Evolutionary conservation across 1,140 invertebrate genomes (phyloP), one percentile per base, ranked within the genome.

Genomic region (Bicyclus anynana): DNA sequence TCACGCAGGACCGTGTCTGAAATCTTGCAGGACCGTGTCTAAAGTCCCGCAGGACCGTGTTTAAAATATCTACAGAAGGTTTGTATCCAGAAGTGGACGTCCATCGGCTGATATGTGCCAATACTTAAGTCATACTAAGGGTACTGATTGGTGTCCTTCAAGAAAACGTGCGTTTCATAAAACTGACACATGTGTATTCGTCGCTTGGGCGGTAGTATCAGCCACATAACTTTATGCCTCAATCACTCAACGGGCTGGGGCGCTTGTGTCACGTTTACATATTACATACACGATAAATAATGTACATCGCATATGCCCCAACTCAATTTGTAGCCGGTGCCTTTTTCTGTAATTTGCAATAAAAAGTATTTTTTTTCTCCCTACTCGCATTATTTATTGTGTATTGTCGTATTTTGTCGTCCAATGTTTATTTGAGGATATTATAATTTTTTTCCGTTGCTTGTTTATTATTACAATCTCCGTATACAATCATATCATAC

Each of bases 311-410:
- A 54, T 58, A 38, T 58, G 16, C 57, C 48, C 52, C 57, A 42
- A 52, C 60, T 47, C 62, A 60, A 67, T 65, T 64, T 57, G 48
- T 55, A 50, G 21, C 21, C 20, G 29, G 17, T 54, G 29, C 48
- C 48, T 37, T 59, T 65, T 67, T 65, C 48, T 49, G 62, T 66
- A 61, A 69, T 66, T 65, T 65, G 50, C 49, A 51, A 55, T 65
- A 65, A 71, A 67, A 61, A 59, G 49, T 33, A 40, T 50, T 26
- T 57, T 52, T 53, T 17, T 44, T 20, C 4, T 20, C 18, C n/a
- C n/a, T n/a, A n/a, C n/a, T n/a, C 10, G 10, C 18, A 18, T 18
- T 44, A 58, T 50, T 42, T 33, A 4, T 50, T 37, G 52, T 42
- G 46, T 55, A 59, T 55, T 58, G 46, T 65, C 47, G 35, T 46